Evolutionary conservation across 1,140 invertebrate species (phyloP), one percentile per base, ranked within the genome.

Genomic region (Drosophila erecta): DNA sequence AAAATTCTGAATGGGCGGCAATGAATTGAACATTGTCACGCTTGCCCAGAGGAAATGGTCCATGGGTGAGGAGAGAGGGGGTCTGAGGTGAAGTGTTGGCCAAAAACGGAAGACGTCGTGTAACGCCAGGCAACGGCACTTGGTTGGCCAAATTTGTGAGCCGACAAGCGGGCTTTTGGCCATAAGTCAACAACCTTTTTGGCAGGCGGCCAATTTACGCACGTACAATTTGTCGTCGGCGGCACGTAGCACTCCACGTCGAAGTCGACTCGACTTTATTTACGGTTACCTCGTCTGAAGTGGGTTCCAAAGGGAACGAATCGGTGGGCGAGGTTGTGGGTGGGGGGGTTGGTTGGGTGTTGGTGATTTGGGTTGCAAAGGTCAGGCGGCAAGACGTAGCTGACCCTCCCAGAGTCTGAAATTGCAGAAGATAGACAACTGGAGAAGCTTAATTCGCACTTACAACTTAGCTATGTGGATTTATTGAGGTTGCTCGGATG

Each of bases 1-100:
- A 87, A 87, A 87, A 87, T 87, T 87, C 83, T 87, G 75, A 87
- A 87, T 77, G 86, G 83, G 59, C 60, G 76, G 57, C 77, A 66
- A 78, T 78, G 86, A 87, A 87, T 87, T 87, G 83, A 89, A 87
- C 84, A 79, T 79, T 89, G 83, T 87, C 83, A 87, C 83, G 83
- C 83, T 84, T 44, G 35, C 37, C 61, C 55, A 55, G 76, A 83
- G 84, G 81, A 87, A 85, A 83, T 69, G 70, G 80, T 79, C 53
- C 41, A 73, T 20, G 4, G 41, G 4, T 4, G 57, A 44, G 40
- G 2, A 35, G 20, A 14, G 46, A 35, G 24, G 17, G 46, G 7
- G 22, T 24, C 54, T 1, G 15, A 40, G 15, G 15, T 27, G 24
- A 20, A 40, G 57, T 61, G 33, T 62, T 24, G 40, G 64, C 60